phyloP scores from a whole-genome alignment of 2,113 vertebrate genomes.

The Recurvirostra avosetta region DNA sequence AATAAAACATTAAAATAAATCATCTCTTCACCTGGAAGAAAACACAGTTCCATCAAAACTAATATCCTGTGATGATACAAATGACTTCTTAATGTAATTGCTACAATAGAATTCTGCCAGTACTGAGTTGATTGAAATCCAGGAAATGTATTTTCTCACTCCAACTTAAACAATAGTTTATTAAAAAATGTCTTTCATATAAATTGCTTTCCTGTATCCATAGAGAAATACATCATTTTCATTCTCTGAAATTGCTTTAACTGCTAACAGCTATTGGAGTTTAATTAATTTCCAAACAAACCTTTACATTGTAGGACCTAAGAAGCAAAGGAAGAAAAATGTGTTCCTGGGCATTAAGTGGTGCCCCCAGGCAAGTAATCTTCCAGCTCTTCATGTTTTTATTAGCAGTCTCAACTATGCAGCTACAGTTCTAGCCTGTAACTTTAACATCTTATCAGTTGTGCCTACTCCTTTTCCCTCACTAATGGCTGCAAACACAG shows the following conservation, averaged over 20 bases:
- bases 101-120: not conserved
- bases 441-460: not conserved
- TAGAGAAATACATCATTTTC: not conserved
- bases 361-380: not conserved
- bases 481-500: not conserved
- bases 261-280: not conserved
- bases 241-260: not conserved
- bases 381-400: not conserved
- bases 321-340: not conserved
- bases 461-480: not conserved
- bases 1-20: not conserved
- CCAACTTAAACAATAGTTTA: not conserved
- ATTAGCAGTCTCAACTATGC: not conserved
- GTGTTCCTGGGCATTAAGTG: not conserved
- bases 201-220: not conserved
- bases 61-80: not conserved
- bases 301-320: not conserved
- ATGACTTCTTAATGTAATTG: not conserved
- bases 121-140: not conserved
- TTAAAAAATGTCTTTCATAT: not conserved
- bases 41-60: not conserved
- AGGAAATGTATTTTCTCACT: not conserved
- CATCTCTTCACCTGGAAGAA: not conserved
- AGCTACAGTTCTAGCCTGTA: not conserved
- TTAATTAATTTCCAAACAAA: slow-evolving; percentile 5